Percentiles rank a stretch among this genome's conserved stretches.
phyloP scores from a whole-genome alignment of 2,797 vertebrate species.

The Eidolon dupreanum region DNA sequence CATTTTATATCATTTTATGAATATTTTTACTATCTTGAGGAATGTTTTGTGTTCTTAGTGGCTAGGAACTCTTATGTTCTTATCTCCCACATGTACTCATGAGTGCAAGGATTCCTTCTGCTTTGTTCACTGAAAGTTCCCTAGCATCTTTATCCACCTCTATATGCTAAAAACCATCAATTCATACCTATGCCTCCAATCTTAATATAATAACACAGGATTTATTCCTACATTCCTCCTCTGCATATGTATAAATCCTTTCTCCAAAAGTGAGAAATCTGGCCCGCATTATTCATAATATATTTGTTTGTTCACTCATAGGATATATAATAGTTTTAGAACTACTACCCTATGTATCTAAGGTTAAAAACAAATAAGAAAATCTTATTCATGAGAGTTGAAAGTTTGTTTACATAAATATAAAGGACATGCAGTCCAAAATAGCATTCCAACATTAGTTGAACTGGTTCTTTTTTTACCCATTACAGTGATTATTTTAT shows the following conservation, averaged over 20 bases:
- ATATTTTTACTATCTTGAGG: background rate
- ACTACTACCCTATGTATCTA: background rate
- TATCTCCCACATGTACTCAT: background rate
- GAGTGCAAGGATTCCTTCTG: background rate
- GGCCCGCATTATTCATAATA: background rate
- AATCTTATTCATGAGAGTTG: background rate
- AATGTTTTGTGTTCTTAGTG: background rate
- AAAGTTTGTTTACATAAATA: background rate
- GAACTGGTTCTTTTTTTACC: background rate
- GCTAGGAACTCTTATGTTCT: background rate
- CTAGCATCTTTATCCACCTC: background rate
- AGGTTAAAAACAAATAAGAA: background rate
- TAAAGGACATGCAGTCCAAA: background rate
- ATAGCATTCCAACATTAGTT: background rate
- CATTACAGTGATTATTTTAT: background rate
- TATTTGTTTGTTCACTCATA: background rate
- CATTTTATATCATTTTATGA: background rate
- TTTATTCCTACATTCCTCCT: background rate
- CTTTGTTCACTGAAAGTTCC: background rate
- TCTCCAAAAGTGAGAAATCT: background rate
- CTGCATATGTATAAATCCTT: background rate
- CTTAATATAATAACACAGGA: background rate
- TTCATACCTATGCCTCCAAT: background rate
- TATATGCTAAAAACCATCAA: background rate
- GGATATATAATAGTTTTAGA: background rate